Conservation (phyloP, 2,797 vertebrate genomes). For the Peromyscus melanophrys region DNA sequence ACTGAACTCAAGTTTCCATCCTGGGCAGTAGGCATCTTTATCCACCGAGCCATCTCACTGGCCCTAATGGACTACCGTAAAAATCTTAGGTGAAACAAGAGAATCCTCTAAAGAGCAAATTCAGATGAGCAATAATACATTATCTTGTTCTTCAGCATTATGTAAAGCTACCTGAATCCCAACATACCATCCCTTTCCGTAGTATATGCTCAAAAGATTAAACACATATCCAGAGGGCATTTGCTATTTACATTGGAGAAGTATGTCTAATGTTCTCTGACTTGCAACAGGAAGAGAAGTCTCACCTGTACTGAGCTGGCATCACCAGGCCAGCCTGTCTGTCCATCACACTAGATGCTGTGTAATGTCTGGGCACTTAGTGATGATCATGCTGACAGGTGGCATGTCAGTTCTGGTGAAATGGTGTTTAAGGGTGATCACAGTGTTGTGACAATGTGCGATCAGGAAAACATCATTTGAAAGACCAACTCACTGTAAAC, state of each 20-base stretch:
- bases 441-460: neutral
- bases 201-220: neutral
- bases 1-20: neutral
- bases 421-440: neutral
- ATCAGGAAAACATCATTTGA: neutral
- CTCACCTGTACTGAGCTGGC: neutral
- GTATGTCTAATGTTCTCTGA: neutral
- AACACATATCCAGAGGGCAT: neutral
- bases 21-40: neutral
- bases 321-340: neutral
- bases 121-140: neutral
- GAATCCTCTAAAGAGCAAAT: slow-evolving; percentile 13
- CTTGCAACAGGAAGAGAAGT: neutral
- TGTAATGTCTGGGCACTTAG: neutral
- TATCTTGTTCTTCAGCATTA: neutral
- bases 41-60: neutral
- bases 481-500: slow-evolving; percentile 9
- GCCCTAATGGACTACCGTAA: neutral
- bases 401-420: neutral
- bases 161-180: neutral
- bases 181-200: neutral
- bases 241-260: neutral
- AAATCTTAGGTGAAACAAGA: neutral
- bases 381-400: neutral
- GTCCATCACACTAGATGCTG: neutral